Evolutionary conservation across 2,113 vertebrate genomes (phyloP).

Genomic region (Hippocampus abdominalis): DNA sequence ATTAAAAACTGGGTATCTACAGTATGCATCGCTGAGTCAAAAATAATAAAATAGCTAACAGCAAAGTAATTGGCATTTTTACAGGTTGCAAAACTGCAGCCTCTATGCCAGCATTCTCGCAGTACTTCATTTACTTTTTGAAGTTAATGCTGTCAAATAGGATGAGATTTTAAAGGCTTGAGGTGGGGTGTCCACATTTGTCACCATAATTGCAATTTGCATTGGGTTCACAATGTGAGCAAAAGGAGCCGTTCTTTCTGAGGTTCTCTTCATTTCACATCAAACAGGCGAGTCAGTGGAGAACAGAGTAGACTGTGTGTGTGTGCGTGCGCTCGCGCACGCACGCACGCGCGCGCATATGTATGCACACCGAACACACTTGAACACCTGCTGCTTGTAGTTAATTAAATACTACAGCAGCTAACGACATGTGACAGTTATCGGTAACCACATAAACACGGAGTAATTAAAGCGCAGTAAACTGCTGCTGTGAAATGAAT

Average conservation of each 20-base stretch:
- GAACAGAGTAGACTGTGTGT: conserved; percentile 57
- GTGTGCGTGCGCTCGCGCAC: background rate
- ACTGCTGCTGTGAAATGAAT: conserved; percentile 62
- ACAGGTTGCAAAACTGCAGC: too few relatives aligned
- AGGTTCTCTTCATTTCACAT: conserved; percentile 54
- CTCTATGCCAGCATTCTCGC: background rate
- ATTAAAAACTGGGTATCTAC: background rate
- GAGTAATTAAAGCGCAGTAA: conserved; percentile 68
- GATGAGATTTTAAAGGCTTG: background rate
- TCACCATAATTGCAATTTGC: background rate
- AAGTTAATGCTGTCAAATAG: background rate
- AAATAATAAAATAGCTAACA: too few relatives aligned
- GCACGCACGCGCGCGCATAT: background rate
- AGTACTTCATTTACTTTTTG: background rate
- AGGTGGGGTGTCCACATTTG: background rate
- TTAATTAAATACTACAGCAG: conserved; percentile 70
- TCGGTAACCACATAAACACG: conserved; percentile 67
- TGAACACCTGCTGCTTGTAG: conserved; percentile 70
- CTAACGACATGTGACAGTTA: conserved; percentile 73
- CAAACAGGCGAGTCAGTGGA: conserved; percentile 53
- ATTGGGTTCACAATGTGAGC: background rate
- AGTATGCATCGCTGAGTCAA: too few relatives aligned
- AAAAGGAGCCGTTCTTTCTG: conserved; percentile 17
- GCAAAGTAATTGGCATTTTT: too few relatives aligned
- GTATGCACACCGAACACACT: conserved; percentile 33